Percentiles rank a stretch among this genome's conserved stretches.
These are phyloP conservation scores for Coluber constrictor DNA, from an alignment of 2,797 vertebrate genomes.

Conservation along the genomic window DNA sequence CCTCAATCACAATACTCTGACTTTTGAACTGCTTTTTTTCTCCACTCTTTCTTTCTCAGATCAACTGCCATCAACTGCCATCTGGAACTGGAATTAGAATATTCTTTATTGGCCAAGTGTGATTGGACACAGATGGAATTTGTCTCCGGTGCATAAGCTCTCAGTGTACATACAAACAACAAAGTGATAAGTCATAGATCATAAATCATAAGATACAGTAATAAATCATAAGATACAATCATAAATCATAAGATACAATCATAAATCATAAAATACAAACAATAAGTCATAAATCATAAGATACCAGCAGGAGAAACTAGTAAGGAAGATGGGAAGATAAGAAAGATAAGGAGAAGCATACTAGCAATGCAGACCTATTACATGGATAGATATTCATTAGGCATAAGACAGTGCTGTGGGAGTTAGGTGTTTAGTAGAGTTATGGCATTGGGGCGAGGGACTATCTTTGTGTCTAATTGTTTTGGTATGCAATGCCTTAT, in stretches of 20 bases:
- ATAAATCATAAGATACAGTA: neutral
- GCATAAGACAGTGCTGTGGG: neutral
- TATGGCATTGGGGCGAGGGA: neutral
- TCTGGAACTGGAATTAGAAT: neutral
- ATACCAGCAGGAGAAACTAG: neutral
- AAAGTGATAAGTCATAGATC: neutral
- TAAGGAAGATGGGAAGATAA: neutral
- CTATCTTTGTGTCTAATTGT: neutral
- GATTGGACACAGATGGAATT: neutral
- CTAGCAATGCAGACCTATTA: neutral
- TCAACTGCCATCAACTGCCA: slow-evolving; percentile 20
- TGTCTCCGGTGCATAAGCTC: neutral
- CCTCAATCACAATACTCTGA: neutral
- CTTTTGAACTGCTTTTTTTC: neutral
- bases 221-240: too few species aligned
- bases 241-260: too few species aligned
- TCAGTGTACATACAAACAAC: neutral
- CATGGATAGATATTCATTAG: neutral
- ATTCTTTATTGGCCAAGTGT: neutral
- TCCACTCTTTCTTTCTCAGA: neutral
- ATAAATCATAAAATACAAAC: neutral
- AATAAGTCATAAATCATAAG: neutral
- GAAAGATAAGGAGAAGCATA: neutral
- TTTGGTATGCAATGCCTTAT: neutral
- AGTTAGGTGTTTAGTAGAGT: neutral